Conservation (phyloP, 2,888 invertebrate genomes). For the Cheilosia vernalis region DNA sequence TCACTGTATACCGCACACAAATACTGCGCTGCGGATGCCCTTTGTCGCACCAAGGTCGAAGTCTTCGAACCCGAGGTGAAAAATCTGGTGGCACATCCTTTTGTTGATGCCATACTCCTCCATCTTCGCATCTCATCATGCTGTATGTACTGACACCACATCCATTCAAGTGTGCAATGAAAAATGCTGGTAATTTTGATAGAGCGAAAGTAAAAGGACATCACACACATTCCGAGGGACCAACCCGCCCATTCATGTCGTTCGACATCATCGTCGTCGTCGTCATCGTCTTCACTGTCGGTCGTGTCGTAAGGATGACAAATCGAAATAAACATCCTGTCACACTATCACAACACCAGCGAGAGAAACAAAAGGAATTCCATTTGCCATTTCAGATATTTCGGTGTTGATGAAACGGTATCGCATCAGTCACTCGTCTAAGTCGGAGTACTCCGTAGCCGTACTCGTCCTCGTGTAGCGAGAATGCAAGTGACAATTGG, state of each 20-base stretch:
- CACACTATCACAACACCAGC: constrained; percentile 53
- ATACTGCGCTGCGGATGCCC: constrained; percentile 18
- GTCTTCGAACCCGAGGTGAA: constrained; percentile 70
- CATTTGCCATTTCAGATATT: constrained; percentile 42
- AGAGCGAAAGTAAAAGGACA: constrained; percentile 49
- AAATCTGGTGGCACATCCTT: constrained; percentile 52
- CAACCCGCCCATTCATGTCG: constrained; percentile 28
- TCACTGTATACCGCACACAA: constrained; percentile 35
- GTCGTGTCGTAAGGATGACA: constrained; percentile 56
- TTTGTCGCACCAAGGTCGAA: constrained; percentile 62
- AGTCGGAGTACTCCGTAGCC: constrained; percentile 32
- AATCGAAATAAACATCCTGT: constrained; percentile 66
- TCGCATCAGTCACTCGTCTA: constrained; percentile 59
- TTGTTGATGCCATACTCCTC: constrained; percentile 8
- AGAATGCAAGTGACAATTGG: constrained; percentile 68
- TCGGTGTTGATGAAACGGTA: constrained; percentile 64
- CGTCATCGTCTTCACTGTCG: not conserved
- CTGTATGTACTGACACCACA: constrained; percentile 14
- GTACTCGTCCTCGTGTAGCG: not conserved
- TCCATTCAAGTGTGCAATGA: constrained; percentile 67
- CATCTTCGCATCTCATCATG: constrained; percentile 28
- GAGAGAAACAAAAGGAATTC: constrained; percentile 63
- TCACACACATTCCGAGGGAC: constrained; percentile 49
- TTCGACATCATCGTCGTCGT: not conserved
- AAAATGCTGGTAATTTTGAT: constrained; percentile 72